These are phyloP conservation scores for Ataeniobius toweri DNA, from an alignment of 2,797 vertebrate genomes.

Conservation along the genomic window DNA sequence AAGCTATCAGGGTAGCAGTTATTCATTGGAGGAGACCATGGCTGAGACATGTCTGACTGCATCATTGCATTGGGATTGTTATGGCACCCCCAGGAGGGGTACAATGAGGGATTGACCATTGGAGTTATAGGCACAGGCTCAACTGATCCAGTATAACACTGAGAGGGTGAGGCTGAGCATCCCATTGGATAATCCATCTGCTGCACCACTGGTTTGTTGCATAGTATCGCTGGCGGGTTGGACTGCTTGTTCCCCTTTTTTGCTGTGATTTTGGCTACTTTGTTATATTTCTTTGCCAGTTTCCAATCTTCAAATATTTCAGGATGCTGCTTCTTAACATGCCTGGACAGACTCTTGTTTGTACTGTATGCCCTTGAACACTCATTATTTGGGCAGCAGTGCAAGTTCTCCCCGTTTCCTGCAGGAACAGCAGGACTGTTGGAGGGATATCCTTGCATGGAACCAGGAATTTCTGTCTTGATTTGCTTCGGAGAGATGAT, in stretches of 20 bases:
- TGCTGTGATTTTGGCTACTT: conserved; percentile 84
- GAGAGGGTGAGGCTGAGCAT: conserved; percentile 79
- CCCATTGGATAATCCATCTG: conserved; percentile 80
- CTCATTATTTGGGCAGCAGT: conserved; percentile 90
- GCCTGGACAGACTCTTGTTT: conserved; percentile 95
- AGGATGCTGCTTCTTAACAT: conserved; percentile 96
- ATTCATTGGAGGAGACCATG: conserved; percentile 84
- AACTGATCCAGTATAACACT: conserved; percentile 83
- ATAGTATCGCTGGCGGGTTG: conserved; percentile 66
- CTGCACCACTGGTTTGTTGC: conserved; percentile 83
- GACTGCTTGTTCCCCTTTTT: conserved; percentile 75
- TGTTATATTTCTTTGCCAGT: conserved; percentile 92
- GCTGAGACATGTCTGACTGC: conserved; percentile 83
- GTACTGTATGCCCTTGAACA: conserved; percentile 96
- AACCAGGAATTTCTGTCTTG: conserved; percentile 70
- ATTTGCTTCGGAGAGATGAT: conserved; percentile 70
- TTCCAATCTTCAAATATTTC: conserved; percentile 97
- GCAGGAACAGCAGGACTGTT: conserved; percentile 55
- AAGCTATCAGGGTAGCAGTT: conserved; percentile 78
- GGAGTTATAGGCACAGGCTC: conserved; percentile 86
- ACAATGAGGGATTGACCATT: conserved; percentile 87
- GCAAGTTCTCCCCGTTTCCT: conserved; percentile 81
- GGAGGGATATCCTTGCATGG: conserved; percentile 67
- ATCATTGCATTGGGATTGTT: conserved; percentile 85
- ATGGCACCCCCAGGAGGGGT: conserved; percentile 84